A percentile compares a stretch with the other conserved stretches of the same genome.
Evolutionary conservation across 2,888 invertebrate genomes (phyloP).

Genomic region (Parnassius orleans): DNA sequence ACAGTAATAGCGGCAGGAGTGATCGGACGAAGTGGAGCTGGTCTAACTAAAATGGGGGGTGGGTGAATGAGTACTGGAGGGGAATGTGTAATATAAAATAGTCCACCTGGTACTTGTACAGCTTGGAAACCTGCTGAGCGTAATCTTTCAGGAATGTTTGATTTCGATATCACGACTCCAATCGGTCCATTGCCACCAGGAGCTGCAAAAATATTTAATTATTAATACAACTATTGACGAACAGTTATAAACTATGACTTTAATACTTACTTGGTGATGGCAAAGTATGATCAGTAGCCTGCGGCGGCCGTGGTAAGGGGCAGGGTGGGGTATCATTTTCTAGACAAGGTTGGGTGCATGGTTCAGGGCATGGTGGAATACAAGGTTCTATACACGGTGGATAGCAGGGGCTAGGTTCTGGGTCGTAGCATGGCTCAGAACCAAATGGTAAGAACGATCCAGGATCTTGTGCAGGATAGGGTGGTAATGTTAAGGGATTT

Average conservation of each 20-base stretch:
- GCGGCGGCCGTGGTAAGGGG: conserved; percentile 30
- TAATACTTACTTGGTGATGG: conserved; percentile 40
- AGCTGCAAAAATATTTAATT: conserved; percentile 41
- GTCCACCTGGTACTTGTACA: conserved; percentile 56
- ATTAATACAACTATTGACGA: no score
- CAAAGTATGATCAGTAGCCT: conserved; percentile 35
- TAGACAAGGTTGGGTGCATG: conserved; percentile 33
- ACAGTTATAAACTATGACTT: no score
- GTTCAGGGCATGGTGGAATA: no score
- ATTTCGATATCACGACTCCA: conserved; percentile 40
- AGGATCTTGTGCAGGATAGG: conserved; percentile 25
- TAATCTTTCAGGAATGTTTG: conserved; percentile 40
- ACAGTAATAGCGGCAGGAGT: conserved; percentile 47
- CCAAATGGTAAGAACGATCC: conserved; percentile 23
- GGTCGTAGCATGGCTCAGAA: conserved; percentile 2
- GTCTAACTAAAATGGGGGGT: conserved; percentile 56
- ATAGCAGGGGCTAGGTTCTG: no score
- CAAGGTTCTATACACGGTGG: no score
- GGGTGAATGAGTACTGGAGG: conserved; percentile 63
- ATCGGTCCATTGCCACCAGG: conserved; percentile 52
- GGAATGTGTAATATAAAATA: conserved; percentile 49
- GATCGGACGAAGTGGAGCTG: conserved; percentile 43
- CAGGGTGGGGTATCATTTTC: conserved; percentile 15
- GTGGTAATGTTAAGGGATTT: not conserved
- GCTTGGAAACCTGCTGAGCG: conserved; percentile 50